Conservation (phyloP, 1,140 invertebrate species). For the Drosophila setifemur region DNA sequence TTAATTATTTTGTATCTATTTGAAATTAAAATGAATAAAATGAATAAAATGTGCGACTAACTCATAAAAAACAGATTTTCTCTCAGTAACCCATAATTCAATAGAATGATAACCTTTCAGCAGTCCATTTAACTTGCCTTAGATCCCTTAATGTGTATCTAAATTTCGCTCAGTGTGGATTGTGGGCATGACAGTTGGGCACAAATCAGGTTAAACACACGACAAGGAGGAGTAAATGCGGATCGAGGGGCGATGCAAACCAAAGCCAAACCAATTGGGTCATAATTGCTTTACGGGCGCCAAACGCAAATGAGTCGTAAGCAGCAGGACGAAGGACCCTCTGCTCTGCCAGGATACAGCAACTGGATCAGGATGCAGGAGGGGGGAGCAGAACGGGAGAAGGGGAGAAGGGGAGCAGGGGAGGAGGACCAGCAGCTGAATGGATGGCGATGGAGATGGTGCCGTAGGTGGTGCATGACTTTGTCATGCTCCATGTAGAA, state of each 20-base stretch:
- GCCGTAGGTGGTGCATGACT: slow-evolving; percentile 16
- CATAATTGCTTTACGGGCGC: slow-evolving; percentile 76
- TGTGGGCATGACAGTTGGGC: slow-evolving; percentile 38
- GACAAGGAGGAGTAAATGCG: slow-evolving; percentile 33
- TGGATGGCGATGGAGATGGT: no score
- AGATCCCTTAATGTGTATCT: not conserved
- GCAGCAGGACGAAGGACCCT: slow-evolving; percentile 28
- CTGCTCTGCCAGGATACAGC: not conserved
- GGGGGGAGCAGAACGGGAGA: no score
- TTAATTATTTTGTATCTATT: no score
- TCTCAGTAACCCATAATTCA: no score
- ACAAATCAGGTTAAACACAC: slow-evolving; percentile 75
- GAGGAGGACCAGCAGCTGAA: no score
- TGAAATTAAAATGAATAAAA: no score
- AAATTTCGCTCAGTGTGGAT: slow-evolving; percentile 22
- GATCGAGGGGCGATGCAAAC: slow-evolving; percentile 37
- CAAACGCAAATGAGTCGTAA: slow-evolving; percentile 75
- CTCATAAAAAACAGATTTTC: no score
- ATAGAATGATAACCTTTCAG: no score
- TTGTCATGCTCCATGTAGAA: slow-evolving; percentile 23
- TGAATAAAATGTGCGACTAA: no score
- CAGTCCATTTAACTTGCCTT: no score
- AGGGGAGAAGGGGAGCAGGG: no score
- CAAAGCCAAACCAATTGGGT: slow-evolving; percentile 72
- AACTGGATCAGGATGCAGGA: slow-evolving; percentile 22